Conservation (phyloP, 2,888 invertebrate species). For the Prionchulus punctatus region DNA sequence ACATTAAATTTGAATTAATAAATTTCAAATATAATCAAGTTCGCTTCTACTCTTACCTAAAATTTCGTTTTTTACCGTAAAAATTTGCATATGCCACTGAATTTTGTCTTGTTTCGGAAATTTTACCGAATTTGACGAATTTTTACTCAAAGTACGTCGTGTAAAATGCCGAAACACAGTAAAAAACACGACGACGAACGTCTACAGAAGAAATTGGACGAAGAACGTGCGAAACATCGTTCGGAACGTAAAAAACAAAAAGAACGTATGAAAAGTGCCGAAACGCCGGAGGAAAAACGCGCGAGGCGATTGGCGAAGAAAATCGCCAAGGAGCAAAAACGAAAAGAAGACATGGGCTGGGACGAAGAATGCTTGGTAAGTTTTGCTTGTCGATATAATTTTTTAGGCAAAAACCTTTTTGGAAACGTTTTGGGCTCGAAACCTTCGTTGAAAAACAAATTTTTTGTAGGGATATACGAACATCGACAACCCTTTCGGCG, state of each 20-base stretch:
- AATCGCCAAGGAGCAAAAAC: conserved; percentile 23
- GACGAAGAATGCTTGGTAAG: conserved; percentile 11
- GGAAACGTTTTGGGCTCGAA: not conserved
- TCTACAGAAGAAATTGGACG: not conserved
- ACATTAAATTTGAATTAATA: too few species aligned
- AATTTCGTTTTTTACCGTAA: too few species aligned
- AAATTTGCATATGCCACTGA: too few species aligned
- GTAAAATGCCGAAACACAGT: not conserved
- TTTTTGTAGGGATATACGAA: conserved; percentile 60
- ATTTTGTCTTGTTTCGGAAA: too few species aligned
- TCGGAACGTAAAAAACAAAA: conserved; percentile 27
- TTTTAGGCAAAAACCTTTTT: not conserved
- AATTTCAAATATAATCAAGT: too few species aligned
- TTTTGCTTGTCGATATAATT: not conserved
- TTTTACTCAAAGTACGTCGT: not conserved
- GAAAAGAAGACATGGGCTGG: conserved; percentile 14
- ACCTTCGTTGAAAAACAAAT: too few species aligned
- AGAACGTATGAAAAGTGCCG: conserved; percentile 54
- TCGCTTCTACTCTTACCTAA: too few species aligned
- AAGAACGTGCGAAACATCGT: conserved; percentile 11
- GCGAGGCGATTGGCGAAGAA: conserved; percentile 69
- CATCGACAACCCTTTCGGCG: conserved; percentile 95
- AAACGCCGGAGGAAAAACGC: conserved; percentile 86
- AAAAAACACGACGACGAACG: not conserved
- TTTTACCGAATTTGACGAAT: too few species aligned